These are phyloP conservation scores for Gallinago media DNA, from an alignment of 2,113 vertebrate species.

Conservation along the genomic window DNA sequence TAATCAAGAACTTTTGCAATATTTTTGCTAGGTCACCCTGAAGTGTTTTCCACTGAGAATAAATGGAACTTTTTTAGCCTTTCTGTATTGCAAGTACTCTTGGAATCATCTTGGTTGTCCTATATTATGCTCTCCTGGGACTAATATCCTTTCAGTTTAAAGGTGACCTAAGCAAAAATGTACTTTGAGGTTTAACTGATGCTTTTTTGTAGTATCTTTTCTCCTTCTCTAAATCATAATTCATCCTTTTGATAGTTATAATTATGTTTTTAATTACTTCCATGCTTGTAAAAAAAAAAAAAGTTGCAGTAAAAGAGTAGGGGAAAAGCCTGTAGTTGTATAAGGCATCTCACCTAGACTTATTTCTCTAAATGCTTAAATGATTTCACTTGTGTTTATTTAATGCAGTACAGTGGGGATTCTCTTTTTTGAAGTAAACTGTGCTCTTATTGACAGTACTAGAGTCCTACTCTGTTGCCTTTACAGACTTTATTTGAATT, in stretches of 20 bases:
- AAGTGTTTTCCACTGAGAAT: constrained; percentile 1
- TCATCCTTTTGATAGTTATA: not conserved
- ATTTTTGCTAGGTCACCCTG: constrained; percentile 32
- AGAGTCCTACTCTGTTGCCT: not conserved
- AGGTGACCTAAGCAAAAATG: constrained; percentile 41
- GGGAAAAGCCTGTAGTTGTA: not conserved
- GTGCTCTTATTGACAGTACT: not conserved
- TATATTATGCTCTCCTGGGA: not conserved
- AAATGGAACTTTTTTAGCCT: constrained; percentile 1
- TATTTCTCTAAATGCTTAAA: not conserved
- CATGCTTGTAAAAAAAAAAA: not conserved
- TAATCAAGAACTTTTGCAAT: not conserved
- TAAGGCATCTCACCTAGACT: not conserved
- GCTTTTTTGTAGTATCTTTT: not conserved
- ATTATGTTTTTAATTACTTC: not conserved
- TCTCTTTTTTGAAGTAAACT: not conserved
- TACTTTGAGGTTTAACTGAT: not conserved
- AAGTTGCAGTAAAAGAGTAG: not conserved
- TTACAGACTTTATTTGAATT: not conserved
- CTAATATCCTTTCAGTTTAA: constrained; percentile 1
- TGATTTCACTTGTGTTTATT: not conserved
- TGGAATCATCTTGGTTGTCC: constrained; percentile 18
- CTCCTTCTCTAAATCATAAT: not conserved
- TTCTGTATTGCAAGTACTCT: not conserved
- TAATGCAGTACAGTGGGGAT: not conserved